These are phyloP conservation scores for Agrochola circellaris DNA, from an alignment of 2,888 invertebrate species.

Conservation along the genomic window DNA sequence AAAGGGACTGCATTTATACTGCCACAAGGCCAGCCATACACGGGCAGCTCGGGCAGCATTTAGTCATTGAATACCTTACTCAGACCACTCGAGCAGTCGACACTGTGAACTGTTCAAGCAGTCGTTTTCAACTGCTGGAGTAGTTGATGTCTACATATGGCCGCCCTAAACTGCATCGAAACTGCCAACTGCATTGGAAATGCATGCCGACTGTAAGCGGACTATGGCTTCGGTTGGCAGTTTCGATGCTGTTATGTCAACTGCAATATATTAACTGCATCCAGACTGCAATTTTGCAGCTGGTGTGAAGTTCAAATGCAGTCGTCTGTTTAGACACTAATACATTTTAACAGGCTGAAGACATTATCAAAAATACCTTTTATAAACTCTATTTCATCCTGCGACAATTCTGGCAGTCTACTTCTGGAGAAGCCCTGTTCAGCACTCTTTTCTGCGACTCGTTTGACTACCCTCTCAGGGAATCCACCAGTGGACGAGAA, in stretches of 20 bases:
- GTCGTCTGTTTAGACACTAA: not conserved
- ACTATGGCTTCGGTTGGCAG: not conserved
- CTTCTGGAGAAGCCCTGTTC: conserved; percentile 85
- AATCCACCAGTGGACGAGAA: conserved; percentile 86
- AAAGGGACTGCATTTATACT: not conserved
- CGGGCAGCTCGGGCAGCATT: not conserved
- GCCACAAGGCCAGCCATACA: not conserved
- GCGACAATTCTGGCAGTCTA: conserved; percentile 85
- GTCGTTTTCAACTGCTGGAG: not conserved
- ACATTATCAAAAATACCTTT: conserved; percentile 72
- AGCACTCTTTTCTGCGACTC: conserved; percentile 83
- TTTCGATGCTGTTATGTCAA: not conserved
- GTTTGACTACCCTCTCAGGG: conserved; percentile 82
- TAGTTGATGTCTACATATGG: not conserved
- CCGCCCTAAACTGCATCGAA: not conserved
- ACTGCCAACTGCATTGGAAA: not conserved
- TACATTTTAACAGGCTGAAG: not conserved
- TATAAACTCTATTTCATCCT: conserved; percentile 80
- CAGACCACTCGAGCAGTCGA: not conserved
- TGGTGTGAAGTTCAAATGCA: not conserved
- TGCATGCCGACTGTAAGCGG: not conserved
- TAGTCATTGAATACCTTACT: not conserved
- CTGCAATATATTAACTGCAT: not conserved
- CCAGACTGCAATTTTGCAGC: not conserved
- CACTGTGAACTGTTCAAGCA: not conserved